Evolutionary conservation across 1,140 invertebrate species (phyloP), one percentile per base, ranked within the genome.

Genomic region (Oedothorax gibbosus): DNA sequence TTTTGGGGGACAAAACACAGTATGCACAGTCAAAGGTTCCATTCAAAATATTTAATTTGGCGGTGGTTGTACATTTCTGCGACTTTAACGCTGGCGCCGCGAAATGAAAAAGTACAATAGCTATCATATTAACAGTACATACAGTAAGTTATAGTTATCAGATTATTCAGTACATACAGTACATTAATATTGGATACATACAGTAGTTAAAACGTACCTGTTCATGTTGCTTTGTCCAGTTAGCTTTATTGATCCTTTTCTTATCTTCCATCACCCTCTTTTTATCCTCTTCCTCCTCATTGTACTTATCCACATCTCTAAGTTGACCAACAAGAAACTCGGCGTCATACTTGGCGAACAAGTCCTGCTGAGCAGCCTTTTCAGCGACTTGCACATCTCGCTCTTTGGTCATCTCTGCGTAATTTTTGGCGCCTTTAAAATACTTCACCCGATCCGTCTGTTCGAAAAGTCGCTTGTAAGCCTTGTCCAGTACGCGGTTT

Each of bases 391-490:
- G 80, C 0, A 64, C 56, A 64, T 82, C 50, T 51, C 80, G 15
- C 35, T 64, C 69, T 9, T 82, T 73, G 7, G 65, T 7, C 50
- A 20, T 14, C 54, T 64, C 69, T 14, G 35, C 49, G 0, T 53
- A 82, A 10, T 73, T 65, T 60, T 65, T 65, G 2, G 80, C 68
- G 11, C 56, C 9, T 53, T 82, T 72, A 60, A 82, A 82, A 10
- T 72, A n/a, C 60, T 82, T 82, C 15, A 82, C 80, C 12, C 80
- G n/a, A 50, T 82, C 80, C 0, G 80, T 82, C 56, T 82, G 56
- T 54, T 82, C 56, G 18, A 21, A 82, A 7, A 82, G 49, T 8
- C 80, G 56, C 69, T 82, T 73, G 69, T 82, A 82, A 11, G 80
- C 80, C 7, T 54, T 11, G 18, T 82, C 69, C 18, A 82, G 50